phyloP scores from a whole-genome alignment of 2,888 invertebrate species.

The Metopia argyrocephala region DNA sequence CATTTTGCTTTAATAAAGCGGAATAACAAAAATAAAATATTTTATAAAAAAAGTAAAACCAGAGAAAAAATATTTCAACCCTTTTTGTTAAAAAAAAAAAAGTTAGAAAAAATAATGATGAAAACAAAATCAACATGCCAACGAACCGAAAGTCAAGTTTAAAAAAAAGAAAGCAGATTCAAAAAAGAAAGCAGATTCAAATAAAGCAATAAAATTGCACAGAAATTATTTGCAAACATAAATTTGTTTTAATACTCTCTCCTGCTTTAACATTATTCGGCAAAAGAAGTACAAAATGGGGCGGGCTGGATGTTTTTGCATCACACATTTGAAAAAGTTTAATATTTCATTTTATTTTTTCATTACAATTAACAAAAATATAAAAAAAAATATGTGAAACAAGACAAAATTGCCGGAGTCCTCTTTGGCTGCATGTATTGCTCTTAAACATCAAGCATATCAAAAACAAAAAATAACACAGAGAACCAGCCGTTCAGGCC shows the following conservation, averaged over 20 bases:
- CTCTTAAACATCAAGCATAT: conserved; percentile 21
- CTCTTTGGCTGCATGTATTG: neutral
- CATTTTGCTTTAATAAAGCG: conserved; percentile 12
- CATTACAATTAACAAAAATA: conserved; percentile 12
- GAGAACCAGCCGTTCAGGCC: neutral
- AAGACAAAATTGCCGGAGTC: neutral
- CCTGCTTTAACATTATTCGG: conserved; percentile 32
- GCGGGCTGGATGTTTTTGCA: neutral
- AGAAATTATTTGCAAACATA: neutral
- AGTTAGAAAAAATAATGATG: neutral
- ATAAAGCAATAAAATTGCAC: conserved; percentile 42
- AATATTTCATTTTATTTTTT: conserved; percentile 1
- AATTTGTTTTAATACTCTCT: conserved; percentile 14
- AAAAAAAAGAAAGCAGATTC: conserved; percentile 72
- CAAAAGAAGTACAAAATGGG: conserved; percentile 29
- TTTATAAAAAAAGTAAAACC: neutral
- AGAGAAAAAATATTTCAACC: conserved; percentile 25
- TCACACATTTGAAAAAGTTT: conserved; percentile 28
- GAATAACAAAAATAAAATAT: neutral
- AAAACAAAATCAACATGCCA: conserved; percentile 56
- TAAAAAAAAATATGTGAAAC: neutral
- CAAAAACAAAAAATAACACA: neutral
- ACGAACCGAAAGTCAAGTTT: conserved; percentile 76
- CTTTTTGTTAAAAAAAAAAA: neutral
- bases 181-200: conserved; percentile 22